phyloP scores from a whole-genome alignment of 2,888 invertebrate genomes.

The Spisula solida region DNA sequence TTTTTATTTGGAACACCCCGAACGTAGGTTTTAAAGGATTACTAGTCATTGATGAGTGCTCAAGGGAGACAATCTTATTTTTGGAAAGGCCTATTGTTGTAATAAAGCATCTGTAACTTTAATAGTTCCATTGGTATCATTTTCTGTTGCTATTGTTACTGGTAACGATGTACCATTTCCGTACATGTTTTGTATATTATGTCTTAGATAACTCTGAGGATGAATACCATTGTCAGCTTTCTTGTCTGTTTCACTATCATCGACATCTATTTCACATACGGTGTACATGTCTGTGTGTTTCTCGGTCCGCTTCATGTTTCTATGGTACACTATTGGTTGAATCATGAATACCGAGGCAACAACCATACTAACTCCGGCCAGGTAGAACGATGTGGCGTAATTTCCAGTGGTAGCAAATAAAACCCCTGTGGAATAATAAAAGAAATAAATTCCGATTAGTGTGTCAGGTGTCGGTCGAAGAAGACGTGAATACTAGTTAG shows the following conservation, averaged over 20 bases:
- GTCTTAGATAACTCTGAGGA: background rate
- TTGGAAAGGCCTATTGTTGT: background rate
- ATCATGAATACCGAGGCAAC: conserved; percentile 43
- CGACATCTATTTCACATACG: conserved; percentile 25
- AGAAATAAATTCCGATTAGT: no score
- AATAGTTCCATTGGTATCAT: background rate
- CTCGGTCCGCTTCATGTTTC: background rate
- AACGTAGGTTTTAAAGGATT: no score
- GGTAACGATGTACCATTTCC: background rate
- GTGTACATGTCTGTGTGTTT: conserved; percentile 19
- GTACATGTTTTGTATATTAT: background rate
- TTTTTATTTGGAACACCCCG: no score
- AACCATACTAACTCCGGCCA: conserved; percentile 45
- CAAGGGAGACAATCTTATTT: no score
- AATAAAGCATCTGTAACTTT: background rate
- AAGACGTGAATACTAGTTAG: no score
- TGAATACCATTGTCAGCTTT: background rate
- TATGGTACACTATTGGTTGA: conserved; percentile 43
- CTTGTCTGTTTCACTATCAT: background rate
- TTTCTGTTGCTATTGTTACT: background rate
- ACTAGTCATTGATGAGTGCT: no score
- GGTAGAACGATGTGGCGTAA: conserved; percentile 53
- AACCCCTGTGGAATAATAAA: conserved; percentile 37
- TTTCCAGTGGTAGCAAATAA: conserved; percentile 51
- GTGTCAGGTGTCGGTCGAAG: no score